Evolutionary conservation across 2,888 invertebrate genomes (phyloP), one percentile per base, ranked within the genome.

Genomic region (Meiosimyza decipiens): DNA sequence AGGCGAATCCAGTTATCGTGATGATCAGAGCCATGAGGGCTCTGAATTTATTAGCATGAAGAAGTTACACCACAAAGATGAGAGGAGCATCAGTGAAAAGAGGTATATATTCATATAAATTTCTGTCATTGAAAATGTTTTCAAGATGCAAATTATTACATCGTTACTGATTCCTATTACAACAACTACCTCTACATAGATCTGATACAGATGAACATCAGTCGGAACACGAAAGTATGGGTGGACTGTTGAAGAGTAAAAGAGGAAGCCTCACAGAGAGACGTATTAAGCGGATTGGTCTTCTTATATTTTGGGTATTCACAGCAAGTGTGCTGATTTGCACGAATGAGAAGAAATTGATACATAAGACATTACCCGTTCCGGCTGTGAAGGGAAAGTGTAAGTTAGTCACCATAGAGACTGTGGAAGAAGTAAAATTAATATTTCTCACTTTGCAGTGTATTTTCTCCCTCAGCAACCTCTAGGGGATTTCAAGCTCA

Each of bases 291-390:
- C 79, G 84, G 13, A 71, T 75, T 4, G 82, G 82, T 7, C 76
- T 87, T 1, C 54, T 86, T 49, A n/a, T 82, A 28, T 79, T 85
- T 59, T 87, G 87, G 87, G 9, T 82, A 5, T 75, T 85, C 15
- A 80, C 83, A 3, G 84, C 85, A 1, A 72, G 79, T 1, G 79
- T 82, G 1, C 75, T 87, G n/a, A 82, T 86, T 28, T 77, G 79
- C 4, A 82, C 83, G 67, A 82, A 82, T 3, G 87, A 87, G 74
- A 87, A 87, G 71, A 80, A 81, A 76, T 74, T 87, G 68, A 74
- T 85, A 59, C 80, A 83, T 72, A 85, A 85, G 71, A 85, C 85
- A 50, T 62, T 87, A 2, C 80, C 82, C 51, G 82, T 87, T 71
- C 85, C 87, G 4, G 80, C 79, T 18, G 79, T 82, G 0, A 80